A percentile compares a stretch with the other conserved stretches of the same genome.
Conservation (phyloP, 2,888 invertebrate species). For the Nyleta sp. region DNA sequence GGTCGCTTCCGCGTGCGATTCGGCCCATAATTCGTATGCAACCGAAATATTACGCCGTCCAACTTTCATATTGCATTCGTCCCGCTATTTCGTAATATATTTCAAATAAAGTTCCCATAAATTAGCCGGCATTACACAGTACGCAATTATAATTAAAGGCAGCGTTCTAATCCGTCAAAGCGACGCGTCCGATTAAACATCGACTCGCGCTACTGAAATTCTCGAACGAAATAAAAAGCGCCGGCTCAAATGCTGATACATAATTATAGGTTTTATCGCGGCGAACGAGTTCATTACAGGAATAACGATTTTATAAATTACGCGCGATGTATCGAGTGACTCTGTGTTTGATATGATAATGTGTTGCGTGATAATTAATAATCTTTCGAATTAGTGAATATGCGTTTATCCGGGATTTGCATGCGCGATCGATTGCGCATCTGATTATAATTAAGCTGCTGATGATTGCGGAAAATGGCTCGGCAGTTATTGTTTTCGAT, state of each 20-base stretch:
- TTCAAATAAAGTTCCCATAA: too few species aligned
- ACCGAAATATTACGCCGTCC: too few species aligned
- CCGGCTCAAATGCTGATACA: neutral
- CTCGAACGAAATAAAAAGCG: neutral
- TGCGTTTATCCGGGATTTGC: slow-evolving; percentile 39
- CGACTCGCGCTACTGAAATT: neutral
- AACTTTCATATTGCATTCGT: too few species aligned
- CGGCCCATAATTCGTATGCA: too few species aligned
- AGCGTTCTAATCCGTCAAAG: neutral
- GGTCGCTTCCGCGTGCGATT: too few species aligned
- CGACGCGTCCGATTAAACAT: neutral
- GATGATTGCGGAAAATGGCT: slow-evolving; percentile 36
- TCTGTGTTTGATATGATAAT: slow-evolving; percentile 32
- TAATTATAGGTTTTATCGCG: neutral
- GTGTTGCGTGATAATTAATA: slow-evolving; percentile 36
- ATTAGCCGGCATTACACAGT: too few species aligned
- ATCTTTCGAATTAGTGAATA: slow-evolving; percentile 39
- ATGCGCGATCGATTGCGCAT: slow-evolving; percentile 38
- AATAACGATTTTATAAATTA: slow-evolving; percentile 29
- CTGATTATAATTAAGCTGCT: slow-evolving; percentile 47
- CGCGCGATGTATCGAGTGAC: slow-evolving; percentile 4
- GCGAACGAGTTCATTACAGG: slow-evolving; percentile 9
- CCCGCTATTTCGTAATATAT: too few species aligned
- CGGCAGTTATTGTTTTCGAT: slow-evolving; percentile 6
- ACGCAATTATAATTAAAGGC: too few species aligned